Conservation (phyloP, 2,113 vertebrate genomes). For the Sula dactylatra region DNA sequence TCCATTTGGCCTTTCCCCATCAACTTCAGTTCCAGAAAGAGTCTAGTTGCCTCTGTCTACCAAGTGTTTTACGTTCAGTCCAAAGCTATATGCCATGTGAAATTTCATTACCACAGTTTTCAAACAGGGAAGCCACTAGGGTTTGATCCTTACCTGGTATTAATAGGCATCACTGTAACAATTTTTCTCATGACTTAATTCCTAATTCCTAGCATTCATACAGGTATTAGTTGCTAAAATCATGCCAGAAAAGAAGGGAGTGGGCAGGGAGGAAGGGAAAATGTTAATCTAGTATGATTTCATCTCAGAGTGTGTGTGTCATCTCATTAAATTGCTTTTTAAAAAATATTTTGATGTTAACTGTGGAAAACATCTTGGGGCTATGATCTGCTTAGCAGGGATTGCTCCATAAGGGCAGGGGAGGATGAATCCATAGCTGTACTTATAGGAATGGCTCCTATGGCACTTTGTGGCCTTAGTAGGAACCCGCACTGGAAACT, state of each 20-base stretch:
- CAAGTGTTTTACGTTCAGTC: neutral
- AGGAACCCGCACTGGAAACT: neutral
- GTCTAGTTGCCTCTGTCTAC: neutral
- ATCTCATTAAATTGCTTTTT: slow-evolving; percentile 25
- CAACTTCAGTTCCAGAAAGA: neutral
- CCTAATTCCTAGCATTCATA: neutral
- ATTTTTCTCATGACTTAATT: neutral
- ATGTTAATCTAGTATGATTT: slow-evolving; percentile 9
- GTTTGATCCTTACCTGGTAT: neutral
- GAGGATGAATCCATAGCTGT: neutral
- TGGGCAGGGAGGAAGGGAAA: neutral
- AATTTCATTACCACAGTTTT: neutral
- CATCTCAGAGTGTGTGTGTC: neutral
- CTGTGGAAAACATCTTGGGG: neutral
- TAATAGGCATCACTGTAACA: neutral
- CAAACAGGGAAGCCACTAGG: neutral
- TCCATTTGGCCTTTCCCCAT: neutral
- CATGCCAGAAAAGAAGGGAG: slow-evolving; percentile 7
- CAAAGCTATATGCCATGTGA: neutral
- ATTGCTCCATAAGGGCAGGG: neutral
- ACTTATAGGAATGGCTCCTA: neutral
- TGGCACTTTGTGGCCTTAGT: neutral
- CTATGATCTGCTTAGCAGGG: neutral
- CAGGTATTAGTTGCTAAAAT: neutral
- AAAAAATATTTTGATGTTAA: slow-evolving; percentile 41